Evolutionary conservation across 2,797 vertebrate species (phyloP), one percentile per base, ranked within the genome.

Genomic region (Enteromius radiatus): DNA sequence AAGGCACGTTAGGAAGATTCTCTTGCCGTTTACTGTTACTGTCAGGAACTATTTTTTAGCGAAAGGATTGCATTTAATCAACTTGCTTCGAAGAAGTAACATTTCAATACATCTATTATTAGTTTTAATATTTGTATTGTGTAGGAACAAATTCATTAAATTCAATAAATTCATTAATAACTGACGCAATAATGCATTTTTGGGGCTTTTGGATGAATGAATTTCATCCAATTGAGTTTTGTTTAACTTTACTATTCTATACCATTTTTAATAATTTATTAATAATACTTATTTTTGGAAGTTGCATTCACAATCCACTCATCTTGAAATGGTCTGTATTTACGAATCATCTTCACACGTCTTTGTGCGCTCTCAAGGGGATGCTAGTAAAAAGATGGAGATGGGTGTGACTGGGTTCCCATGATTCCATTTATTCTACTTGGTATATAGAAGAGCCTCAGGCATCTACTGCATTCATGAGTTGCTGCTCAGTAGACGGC

Each of bases 391-490:
- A 43, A 47, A 65, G 43, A 75, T 64, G 59, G 59, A 75, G 61
- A 82, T 65, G 80, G 70, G 80, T 76, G 80, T 82, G 80, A 76
- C 80, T 67, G 70, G 45, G 47, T 75, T 82, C 80, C 80, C 80
- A 82, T 75, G 71, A 43, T 31, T 82, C 47, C 63, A 65, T 82
- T 54, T 73, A 68, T 76, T 59, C 78, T 82, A 36, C 47, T 15
- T 47, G 15, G 33, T n/a, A 41, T 63, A 56, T 28, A 52, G 45
- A 54, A 67, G 71, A 54, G 80, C 80, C 71, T 76, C 61, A 11
- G 71, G 71, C 63, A 54, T 41, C 70, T 38, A 10, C 49, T 61
- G n/a, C 80, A 41, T 81, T 81, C 68, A 74, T 19, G 7, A 19
- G 38, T 28, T 33, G n/a, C 31, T 36, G 65, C 47, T 79, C 61